A percentile compares a stretch with the other conserved stretches of the same genome.
phyloP scores from a whole-genome alignment of 1,140 invertebrate species.

The Drosophila mojavensis region DNA sequence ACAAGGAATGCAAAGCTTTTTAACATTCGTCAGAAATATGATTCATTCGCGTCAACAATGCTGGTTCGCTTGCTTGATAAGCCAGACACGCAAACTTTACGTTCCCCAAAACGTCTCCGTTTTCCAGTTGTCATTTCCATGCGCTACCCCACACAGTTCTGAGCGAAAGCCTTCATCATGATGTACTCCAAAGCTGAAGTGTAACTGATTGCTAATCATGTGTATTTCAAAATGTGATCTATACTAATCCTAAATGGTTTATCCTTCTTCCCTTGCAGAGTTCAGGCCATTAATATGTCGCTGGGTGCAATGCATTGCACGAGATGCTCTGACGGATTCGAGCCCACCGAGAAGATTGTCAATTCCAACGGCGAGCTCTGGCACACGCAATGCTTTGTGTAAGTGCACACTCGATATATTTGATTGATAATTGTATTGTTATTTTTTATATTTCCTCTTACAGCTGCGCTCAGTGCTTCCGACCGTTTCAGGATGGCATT shows the following conservation, averaged over 20 bases:
- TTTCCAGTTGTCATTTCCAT: conserved; percentile 51
- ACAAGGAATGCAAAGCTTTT: conserved; percentile 64
- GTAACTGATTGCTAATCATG: conserved; percentile 43
- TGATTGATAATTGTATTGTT: too few relatives aligned
- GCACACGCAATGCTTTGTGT: conserved; percentile 99
- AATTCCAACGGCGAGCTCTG: conserved; percentile 99
- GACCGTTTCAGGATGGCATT: conserved; percentile 98
- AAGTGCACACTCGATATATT: conserved; percentile 84
- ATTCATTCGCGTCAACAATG: conserved; percentile 60
- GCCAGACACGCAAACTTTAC: conserved; percentile 24
- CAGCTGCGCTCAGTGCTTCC: conserved; percentile 99
- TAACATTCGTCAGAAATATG: conserved; percentile 65
- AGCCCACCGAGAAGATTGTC: conserved; percentile 98
- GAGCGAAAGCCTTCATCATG: conserved; percentile 47
- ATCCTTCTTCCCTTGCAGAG: conserved; percentile 52
- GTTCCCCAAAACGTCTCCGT: conserved; percentile 16
- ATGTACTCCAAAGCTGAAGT: conserved; percentile 76
- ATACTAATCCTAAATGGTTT: conserved; percentile 7
- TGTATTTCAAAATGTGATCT: not conserved
- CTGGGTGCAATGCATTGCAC: conserved; percentile 96
- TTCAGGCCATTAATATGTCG: conserved; percentile 87
- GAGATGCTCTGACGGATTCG: conserved; percentile 96
- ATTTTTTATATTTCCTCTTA: too few relatives aligned
- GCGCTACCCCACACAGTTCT: conserved; percentile 26
- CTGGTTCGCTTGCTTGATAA: conserved; percentile 40